Evolutionary conservation across 2,797 vertebrate genomes (phyloP), one percentile per base, ranked within the genome.

Genomic region (Micrastur ruficollis): DNA sequence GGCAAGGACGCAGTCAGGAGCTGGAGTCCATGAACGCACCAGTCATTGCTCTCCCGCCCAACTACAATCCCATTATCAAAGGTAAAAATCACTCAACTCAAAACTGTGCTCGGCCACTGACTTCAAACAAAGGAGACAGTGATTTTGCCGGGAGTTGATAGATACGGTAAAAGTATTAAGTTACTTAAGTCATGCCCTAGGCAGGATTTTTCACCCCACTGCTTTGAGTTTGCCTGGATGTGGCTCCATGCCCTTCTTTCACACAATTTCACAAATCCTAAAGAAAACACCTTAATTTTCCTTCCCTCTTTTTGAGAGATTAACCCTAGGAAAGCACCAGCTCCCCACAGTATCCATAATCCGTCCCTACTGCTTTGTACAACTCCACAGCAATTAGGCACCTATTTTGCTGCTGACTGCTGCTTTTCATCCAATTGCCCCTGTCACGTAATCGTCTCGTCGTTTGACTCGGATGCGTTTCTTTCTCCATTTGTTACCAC

Each of bases 381-480:
- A 40, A 11, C 47, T 20, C 61, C 68, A 65, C 52, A 63, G 56
- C 56, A 32, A 34, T 21, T 2, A 58, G 79, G 59, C 18, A 6
- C 32, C 42, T 10, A 2, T 50, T 70, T 47, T 40, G 55, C 58
- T 11, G 40, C 80, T 0, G 14, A 22, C 59, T 20, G 47, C 66
- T 29, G 32, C 73, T 58, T 74, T 49, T 53, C 71, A 79, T 29
- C 68, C 36, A 4, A 6, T 11, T 5, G 61, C 32, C 42, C 2
- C 2, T 6, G 16, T 61, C 25, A 0, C 3, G 7, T 26, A 27
- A 52, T 2, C 4, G 0, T 12, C 73, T 29, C 25, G 1, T 8
- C 0, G 0, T 34, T 36, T 0, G 0, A 16, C 70, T 61, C 4
- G 0, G 23, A 3, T 3, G 38, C 2, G 2, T 31, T 62, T 55